Evolutionary conservation across 2,113 vertebrate genomes (phyloP), one percentile per base, ranked within the genome.

Genomic region (Sturnira hondurensis): DNA sequence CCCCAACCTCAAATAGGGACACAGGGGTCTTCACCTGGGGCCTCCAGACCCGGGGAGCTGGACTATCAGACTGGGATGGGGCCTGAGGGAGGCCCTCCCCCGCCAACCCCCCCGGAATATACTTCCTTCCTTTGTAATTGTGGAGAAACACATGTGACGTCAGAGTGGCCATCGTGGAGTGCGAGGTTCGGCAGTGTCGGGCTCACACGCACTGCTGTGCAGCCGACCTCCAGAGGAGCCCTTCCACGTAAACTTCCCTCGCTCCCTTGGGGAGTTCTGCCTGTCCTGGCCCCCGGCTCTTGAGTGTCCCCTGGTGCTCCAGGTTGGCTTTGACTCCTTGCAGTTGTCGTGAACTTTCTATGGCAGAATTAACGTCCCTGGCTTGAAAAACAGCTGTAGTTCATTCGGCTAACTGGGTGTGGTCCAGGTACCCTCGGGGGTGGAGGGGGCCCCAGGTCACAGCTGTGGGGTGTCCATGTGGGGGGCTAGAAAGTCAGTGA

Each of bases 371-470:
- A 61, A 19, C 2, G 52, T 74, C 12, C 11, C 70, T 15, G 8
- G 6, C 68, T n/a, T 74, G 24, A 15, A 74, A 74, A 45, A 16
- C 2, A 7, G 24, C 38, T 38, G 28, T 19, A 0, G 19, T 86
- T 41, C 38, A 12, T 31, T 54, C 45, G 28, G 65, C 20, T 13
- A 19, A 7, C 31, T 74, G 52, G 31, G 28, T 8, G 0, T n/a
- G 28, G 50, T 45, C 28, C 43, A 70, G 84, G 31, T 43, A 16
- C 41, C 28, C 16, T 20, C n/a, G 52, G 50, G 47, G 33, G 52
- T 2, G 12, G 38, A 1, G 7, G 52, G 7, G 8, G 20, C 1
- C 50, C 38, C 13, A 2, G 19, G 15, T 43, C 20, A 9, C 2
- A 56, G 31, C 52, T 0, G 0, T 15, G 70, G 41, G 67, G 52